Conservation (phyloP, 2,888 invertebrate species). For the Oligia strigilis region DNA sequence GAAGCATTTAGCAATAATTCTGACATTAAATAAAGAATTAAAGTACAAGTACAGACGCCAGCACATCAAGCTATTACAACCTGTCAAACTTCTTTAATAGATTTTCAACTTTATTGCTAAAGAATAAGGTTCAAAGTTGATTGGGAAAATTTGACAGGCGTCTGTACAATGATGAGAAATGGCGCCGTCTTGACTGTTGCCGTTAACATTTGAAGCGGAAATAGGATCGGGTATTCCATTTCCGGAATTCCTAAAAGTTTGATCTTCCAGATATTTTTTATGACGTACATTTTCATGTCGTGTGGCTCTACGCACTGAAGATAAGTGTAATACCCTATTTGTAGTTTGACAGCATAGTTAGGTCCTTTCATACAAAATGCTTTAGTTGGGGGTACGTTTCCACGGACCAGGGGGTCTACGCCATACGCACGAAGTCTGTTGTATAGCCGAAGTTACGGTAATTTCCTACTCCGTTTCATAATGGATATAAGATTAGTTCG, state of each 20-base stretch:
- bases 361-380: background rate
- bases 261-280: constrained; percentile 53
- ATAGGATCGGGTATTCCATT: constrained; percentile 59
- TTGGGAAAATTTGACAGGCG: no score
- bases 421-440: no score
- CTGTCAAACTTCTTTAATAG: no score
- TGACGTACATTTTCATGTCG: constrained; percentile 20
- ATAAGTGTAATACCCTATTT: constrained; percentile 35
- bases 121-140: no score
- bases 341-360: constrained; percentile 29
- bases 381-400: background rate
- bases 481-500: no score
- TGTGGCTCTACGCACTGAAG: constrained; percentile 9
- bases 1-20: constrained; percentile 10
- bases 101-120: no score
- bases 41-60: background rate
- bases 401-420: background rate
- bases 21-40: constrained; percentile 45
- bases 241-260: constrained; percentile 57
- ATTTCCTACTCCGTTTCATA: no score
- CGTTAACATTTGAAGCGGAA: constrained; percentile 58
- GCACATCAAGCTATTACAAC: no score
- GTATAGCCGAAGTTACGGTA: no score
- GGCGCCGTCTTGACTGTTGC: constrained; percentile 44
- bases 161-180: constrained; percentile 12